Evolutionary conservation across 2,797 vertebrate species (phyloP).

Genomic region (Epinephelus coioides): DNA sequence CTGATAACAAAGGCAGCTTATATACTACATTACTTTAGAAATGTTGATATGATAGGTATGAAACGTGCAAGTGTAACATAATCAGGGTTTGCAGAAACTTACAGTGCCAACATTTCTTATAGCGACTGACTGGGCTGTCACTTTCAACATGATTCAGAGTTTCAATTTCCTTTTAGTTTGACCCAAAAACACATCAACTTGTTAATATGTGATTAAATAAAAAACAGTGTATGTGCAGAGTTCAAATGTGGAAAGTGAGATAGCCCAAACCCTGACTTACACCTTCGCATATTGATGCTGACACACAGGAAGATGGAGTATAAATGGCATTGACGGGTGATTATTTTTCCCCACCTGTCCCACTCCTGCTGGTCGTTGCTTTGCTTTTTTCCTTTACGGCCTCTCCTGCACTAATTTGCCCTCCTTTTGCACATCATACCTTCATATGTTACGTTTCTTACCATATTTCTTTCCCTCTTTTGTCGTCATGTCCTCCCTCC

Average conservation of each 20-base stretch:
- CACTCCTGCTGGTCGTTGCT: conserved; percentile 50
- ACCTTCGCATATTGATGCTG: conserved; percentile 45
- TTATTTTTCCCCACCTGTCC: conserved; percentile 53
- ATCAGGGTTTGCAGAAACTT: too few relatives aligned
- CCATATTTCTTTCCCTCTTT: conserved; percentile 47
- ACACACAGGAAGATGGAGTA: conserved; percentile 43
- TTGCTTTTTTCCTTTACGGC: conserved; percentile 56
- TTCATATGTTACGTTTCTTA: conserved; percentile 50
- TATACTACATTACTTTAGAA: too few relatives aligned
- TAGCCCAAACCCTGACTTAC: conserved; percentile 64
- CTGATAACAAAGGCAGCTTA: too few relatives aligned
- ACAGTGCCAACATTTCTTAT: too few relatives aligned
- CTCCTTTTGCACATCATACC: conserved; percentile 55
- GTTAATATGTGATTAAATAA: neutral
- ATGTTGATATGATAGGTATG: too few relatives aligned
- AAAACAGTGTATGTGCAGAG: neutral
- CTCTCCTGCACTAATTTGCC: conserved; percentile 73
- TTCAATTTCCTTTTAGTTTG: neutral
- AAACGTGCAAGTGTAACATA: too few relatives aligned
- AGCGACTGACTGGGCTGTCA: conserved; percentile 12
- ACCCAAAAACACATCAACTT: neutral
- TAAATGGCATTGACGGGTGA: conserved; percentile 62
- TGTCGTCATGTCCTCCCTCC: conserved; percentile 39
- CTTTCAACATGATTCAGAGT: conserved; percentile 46
- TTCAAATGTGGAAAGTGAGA: conserved; percentile 65